Conservation (phyloP, 2,797 vertebrate genomes). For the Sebastes oblongus region DNA sequence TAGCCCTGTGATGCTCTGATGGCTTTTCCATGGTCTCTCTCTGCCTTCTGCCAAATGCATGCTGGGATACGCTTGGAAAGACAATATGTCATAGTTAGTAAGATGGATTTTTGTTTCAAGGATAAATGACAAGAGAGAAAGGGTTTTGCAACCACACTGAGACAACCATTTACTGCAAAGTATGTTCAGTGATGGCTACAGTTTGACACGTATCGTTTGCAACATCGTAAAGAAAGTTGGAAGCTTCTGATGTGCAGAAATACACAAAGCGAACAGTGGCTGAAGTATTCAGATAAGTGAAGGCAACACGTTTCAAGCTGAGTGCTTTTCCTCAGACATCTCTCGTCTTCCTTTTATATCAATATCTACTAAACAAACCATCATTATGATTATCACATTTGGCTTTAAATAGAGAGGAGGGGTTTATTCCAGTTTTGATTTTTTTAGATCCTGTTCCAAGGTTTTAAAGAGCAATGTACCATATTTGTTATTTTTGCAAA, state of each 20-base stretch:
- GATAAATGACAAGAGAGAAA: constrained; percentile 1
- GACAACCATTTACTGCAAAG: background rate
- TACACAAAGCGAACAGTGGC: background rate
- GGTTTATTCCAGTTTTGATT: background rate
- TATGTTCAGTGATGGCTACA: background rate
- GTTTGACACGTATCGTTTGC: background rate
- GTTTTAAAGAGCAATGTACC: background rate
- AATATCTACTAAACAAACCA: background rate
- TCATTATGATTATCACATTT: background rate
- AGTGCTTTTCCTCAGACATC: background rate
- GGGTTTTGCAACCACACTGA: background rate
- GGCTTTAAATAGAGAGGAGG: background rate
- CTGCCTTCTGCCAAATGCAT: constrained; percentile 25
- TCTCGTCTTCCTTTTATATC: background rate
- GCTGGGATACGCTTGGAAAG: constrained; percentile 20
- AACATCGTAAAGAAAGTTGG: background rate
- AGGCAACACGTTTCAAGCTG: background rate
- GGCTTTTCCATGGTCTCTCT: background rate
- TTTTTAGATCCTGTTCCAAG: background rate
- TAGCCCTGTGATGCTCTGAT: background rate
- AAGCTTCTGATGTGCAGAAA: background rate
- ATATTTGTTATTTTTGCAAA: background rate
- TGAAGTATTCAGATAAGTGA: background rate
- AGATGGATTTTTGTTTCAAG: constrained; percentile 9
- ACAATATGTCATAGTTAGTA: constrained; percentile 9